Percentiles rank a stretch among this genome's conserved stretches.
Evolutionary conservation across 1,140 invertebrate genomes (phyloP).

Genomic region (Piezodorus guildinii): DNA sequence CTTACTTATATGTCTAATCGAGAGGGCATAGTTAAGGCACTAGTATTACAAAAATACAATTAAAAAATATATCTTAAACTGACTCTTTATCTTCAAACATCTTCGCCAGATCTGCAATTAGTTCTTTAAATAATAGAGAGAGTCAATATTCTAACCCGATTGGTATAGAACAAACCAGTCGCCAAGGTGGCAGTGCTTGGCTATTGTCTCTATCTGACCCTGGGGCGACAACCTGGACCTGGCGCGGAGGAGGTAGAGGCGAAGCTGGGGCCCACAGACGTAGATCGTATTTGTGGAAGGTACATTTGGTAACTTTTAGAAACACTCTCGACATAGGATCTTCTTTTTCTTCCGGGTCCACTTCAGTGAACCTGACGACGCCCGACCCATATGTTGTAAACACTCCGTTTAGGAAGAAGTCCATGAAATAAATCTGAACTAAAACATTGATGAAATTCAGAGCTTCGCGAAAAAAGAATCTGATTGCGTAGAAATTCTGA

Average conservation of each 20-base stretch:
- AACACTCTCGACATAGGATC: conserved; percentile 38
- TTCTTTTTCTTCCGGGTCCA: conserved; percentile 68
- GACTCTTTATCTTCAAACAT: conserved; percentile 38
- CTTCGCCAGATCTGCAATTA: conserved; percentile 64
- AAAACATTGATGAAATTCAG: conserved; percentile 39
- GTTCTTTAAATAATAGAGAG: conserved; percentile 75
- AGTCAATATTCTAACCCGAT: conserved; percentile 84
- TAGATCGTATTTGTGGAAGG: conserved; percentile 46
- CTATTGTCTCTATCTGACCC: conserved; percentile 64
- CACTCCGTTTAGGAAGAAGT: conserved; percentile 58
- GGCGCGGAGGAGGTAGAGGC: conserved; percentile 64
- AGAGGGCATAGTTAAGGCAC: not conserved
- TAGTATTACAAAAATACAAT: not conserved
- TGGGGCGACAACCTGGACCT: conserved; percentile 63
- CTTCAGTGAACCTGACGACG: conserved; percentile 32
- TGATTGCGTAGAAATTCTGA: conserved; percentile 36
- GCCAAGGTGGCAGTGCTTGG: conserved; percentile 72
- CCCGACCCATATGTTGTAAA: conserved; percentile 40
- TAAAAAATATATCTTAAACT: conserved; percentile 25
- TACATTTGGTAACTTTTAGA: conserved; percentile 33
- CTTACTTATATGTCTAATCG: no score
- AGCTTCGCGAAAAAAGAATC: conserved; percentile 38
- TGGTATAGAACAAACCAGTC: conserved; percentile 91
- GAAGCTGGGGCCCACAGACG: conserved; percentile 58
- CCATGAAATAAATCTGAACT: conserved; percentile 48